A percentile compares a stretch with the other conserved stretches of the same genome.
These are phyloP conservation scores for Smittia aterrima DNA, from an alignment of 2,888 invertebrate genomes.

Conservation along the genomic window DNA sequence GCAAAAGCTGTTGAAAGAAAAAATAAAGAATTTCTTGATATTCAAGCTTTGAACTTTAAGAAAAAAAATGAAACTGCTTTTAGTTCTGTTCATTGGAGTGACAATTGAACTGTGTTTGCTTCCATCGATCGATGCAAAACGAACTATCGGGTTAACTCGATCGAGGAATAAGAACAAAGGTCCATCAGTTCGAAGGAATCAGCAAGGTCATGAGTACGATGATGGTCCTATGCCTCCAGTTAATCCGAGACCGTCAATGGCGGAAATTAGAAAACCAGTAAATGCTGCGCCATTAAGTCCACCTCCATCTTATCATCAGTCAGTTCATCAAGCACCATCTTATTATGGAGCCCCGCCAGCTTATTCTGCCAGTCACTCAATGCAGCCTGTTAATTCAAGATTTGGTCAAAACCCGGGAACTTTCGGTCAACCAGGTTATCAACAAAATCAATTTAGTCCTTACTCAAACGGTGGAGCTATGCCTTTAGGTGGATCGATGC, in stretches of 20 bases:
- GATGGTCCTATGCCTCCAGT: background rate
- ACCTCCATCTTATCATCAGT: conserved; percentile 1
- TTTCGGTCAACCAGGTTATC: too few relatives aligned
- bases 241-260: conserved; percentile 12
- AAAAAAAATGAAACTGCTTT: too few relatives aligned
- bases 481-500: background rate
- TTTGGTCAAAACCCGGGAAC: too few relatives aligned
- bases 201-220: conserved; percentile 24
- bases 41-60: too few relatives aligned
- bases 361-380: conserved; percentile 12
- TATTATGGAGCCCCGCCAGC: conserved; percentile 23
- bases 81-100: too few relatives aligned
- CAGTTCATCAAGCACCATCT: background rate
- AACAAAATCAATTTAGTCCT: background rate
- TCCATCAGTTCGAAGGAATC: conserved; percentile 27
- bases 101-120: background rate
- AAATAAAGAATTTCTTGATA: too few relatives aligned
- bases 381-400: background rate
- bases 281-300: background rate
- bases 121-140: conserved; percentile 1
- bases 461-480: too few relatives aligned
- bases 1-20: too few relatives aligned
- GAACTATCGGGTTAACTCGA: conserved; percentile 18
- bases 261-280: background rate
- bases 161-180: conserved; percentile 14